Conservation (phyloP, 2,888 invertebrate species). For the Mechanitis messenoides region DNA sequence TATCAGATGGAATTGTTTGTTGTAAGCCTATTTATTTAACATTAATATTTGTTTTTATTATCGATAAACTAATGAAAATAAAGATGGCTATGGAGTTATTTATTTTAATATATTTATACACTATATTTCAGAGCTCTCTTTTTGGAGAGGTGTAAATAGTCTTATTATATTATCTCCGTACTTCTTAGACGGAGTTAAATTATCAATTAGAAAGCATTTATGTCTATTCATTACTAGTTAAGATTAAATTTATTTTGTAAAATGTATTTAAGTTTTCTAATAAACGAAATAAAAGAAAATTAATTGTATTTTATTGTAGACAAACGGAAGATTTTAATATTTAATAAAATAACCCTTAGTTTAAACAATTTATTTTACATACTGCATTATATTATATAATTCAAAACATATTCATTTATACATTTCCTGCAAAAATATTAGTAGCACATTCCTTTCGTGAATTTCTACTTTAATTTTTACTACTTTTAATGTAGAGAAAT, state of each 20-base stretch:
- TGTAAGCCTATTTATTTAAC: too few species aligned
- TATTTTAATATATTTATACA: neutral
- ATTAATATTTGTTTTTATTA: too few species aligned
- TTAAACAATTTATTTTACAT: too few species aligned
- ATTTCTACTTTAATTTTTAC: too few species aligned
- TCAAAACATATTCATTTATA: too few species aligned
- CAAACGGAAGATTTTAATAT: too few species aligned
- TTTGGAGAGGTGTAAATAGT: constrained; percentile 6
- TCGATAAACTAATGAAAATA: neutral
- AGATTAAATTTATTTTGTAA: constrained; percentile 11
- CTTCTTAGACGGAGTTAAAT: neutral
- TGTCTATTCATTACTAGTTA: constrained; percentile 8
- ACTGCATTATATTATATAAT: too few species aligned
- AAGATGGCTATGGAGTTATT: constrained; percentile 2
- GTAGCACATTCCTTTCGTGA: too few species aligned
- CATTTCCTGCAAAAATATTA: too few species aligned
- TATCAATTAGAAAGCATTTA: constrained; percentile 15
- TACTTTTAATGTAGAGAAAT: too few species aligned
- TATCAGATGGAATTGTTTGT: neutral
- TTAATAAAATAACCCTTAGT: too few species aligned
- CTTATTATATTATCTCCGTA: neutral
- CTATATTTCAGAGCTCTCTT: constrained; percentile 3
- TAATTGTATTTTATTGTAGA: constrained; percentile 3
- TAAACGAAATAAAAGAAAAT: constrained; percentile 19
- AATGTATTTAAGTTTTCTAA: constrained; percentile 21